Base-by-base conservation (phyloP, 1,140 invertebrate genomes). In the Eulimnadia texana region DNA sequence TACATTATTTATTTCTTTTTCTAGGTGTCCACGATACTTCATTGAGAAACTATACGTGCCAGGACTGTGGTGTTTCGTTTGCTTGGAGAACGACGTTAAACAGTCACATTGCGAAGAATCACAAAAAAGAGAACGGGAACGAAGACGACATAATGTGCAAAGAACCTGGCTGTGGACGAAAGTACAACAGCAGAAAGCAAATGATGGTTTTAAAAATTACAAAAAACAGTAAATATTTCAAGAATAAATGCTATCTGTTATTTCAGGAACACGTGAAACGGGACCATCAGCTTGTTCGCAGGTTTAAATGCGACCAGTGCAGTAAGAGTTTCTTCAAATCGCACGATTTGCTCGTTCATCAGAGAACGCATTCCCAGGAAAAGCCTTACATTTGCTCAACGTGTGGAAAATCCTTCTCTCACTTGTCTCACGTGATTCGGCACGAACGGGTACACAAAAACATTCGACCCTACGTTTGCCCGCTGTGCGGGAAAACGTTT, bases 321-420 rank as follows among this genome's bases (percentile, higher is more conserved):
- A 33, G 54, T 28, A 60, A 60, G 47, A 47, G 29, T 9, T 63
- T 63, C 33, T 63, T 60, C 61, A 63, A 63, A 51, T 27, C 47
- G 16, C 49, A 58, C 22, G 61, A 63, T 20, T 25, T 63, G 13
- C 28, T 53, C 3, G 61, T 61, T 16, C 66, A 68, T 33, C 16
- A 54, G 53, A 2, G 76, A 59, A 74, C 72, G 3, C 78, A 80
- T 63, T 73, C 74, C n/a, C 74, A 78, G 10, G 77, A 79, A 64
- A 70, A 75, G 60, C 77, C 79, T 0, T 79, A 76, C 64, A 67
- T 73, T 16, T 81, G 80, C 66, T 70, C 67, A 6, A 67, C 70
- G 2, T 81, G 80, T 65, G 77, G 76, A 1, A 77, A 78, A 59
- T 67, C 72, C 1, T 81, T 81, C 58, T 68, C 67, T 22, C 69